Evolutionary conservation across 2,888 invertebrate species (phyloP).

Genomic region (Thalpophila matura): DNA sequence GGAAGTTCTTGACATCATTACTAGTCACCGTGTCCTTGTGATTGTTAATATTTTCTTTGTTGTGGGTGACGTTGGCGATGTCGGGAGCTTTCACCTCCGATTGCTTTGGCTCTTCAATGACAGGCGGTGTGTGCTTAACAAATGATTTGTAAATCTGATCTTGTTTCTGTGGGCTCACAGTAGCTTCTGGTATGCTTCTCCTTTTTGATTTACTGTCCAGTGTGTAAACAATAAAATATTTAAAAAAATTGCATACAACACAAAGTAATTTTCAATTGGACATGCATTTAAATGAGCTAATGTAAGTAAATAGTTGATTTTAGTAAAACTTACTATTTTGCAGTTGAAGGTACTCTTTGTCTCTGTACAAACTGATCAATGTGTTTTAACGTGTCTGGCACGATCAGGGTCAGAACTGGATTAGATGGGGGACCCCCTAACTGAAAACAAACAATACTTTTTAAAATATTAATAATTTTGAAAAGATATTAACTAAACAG

Average conservation of each 20-base stretch:
- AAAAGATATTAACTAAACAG: too few species aligned
- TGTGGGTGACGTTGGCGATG: slow-evolving; percentile 2
- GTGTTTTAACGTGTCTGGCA: slow-evolving; percentile 80
- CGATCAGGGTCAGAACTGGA: slow-evolving; percentile 81
- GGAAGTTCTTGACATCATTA: slow-evolving; percentile 70
- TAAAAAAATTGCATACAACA: neutral
- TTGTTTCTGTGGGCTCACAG: slow-evolving; percentile 28
- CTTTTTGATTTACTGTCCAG: slow-evolving; percentile 80
- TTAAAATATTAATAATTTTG: neutral
- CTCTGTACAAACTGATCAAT: slow-evolving; percentile 84
- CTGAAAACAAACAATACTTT: slow-evolving; percentile 69
- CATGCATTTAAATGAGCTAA: neutral
- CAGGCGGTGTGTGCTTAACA: slow-evolving; percentile 5
- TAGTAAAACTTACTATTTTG: slow-evolving; percentile 76
- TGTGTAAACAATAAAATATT: slow-evolving; percentile 1
- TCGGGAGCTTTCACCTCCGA: slow-evolving; percentile 9
- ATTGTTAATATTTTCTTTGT: slow-evolving; percentile 23
- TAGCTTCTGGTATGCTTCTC: slow-evolving; percentile 74
- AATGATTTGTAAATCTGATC: slow-evolving; percentile 65
- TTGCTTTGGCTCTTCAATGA: slow-evolving; percentile 16
- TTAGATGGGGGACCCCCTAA: slow-evolving; percentile 74
- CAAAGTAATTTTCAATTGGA: neutral
- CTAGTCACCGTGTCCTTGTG: slow-evolving; percentile 28
- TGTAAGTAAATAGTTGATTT: neutral
- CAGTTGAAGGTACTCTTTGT: slow-evolving; percentile 72